These are phyloP conservation scores for Tetrax tetrax DNA, from an alignment of 2,113 vertebrate genomes.

Conservation along the genomic window DNA sequence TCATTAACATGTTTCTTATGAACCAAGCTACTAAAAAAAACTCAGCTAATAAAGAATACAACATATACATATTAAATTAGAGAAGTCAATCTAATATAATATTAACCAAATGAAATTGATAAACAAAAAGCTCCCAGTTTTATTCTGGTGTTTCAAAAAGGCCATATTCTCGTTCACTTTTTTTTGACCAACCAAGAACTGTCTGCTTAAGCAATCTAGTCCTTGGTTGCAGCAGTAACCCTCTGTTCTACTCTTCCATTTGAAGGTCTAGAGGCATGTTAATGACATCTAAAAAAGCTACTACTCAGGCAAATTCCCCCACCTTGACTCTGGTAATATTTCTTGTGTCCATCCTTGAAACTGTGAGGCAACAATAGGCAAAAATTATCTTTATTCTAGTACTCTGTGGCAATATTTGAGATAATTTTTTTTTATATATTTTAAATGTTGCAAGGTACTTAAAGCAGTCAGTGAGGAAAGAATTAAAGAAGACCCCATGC, in stretches of 20 bases:
- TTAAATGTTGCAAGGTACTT: neutral
- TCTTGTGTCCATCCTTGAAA: neutral
- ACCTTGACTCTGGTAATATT: neutral
- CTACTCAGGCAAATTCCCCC: neutral
- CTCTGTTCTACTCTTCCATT: neutral
- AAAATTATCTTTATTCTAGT: neutral
- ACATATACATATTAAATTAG: neutral
- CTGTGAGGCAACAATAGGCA: neutral
- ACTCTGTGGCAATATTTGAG: neutral
- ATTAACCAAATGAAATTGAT: neutral
- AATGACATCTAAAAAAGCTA: neutral
- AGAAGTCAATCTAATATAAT: neutral
- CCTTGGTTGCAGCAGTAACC: neutral
- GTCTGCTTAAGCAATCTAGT: neutral
- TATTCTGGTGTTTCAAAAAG: neutral
- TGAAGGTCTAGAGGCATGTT: neutral
- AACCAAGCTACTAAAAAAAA: neutral
- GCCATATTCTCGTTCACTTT: neutral
- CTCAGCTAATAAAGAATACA: neutral
- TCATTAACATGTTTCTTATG: neutral
- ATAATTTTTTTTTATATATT: neutral
- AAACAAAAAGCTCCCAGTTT: neutral
- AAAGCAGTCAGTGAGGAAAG: neutral
- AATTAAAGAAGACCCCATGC: neutral
- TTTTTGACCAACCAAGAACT: neutral